phyloP scores from a whole-genome alignment of 2,888 invertebrate species.

The Idaea straminata region DNA sequence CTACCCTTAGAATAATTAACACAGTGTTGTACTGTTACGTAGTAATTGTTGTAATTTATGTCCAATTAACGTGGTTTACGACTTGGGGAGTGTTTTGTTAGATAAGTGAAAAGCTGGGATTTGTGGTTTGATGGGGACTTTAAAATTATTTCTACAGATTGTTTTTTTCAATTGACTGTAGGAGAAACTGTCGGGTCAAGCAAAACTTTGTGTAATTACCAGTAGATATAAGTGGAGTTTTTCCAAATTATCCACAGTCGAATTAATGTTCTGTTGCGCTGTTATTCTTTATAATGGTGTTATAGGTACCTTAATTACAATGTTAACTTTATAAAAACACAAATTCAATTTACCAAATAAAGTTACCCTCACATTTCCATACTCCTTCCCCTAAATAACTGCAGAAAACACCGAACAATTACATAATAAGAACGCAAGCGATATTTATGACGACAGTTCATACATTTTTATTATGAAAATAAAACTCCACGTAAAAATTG shows the following conservation, averaged over 20 bases:
- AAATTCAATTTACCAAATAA: neutral
- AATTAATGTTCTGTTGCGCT: neutral
- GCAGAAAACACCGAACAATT: neutral
- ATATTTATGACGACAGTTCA: neutral
- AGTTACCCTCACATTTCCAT: neutral
- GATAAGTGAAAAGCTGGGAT: neutral
- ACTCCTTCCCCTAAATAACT: neutral
- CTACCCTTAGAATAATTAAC: constrained; percentile 25
- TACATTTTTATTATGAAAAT: constrained; percentile 4
- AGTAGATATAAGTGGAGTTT: too few relatives aligned
- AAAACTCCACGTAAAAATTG: constrained; percentile 23
- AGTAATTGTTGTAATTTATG: constrained; percentile 28
- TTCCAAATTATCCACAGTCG: too few relatives aligned
- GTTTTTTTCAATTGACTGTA: neutral
- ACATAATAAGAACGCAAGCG: neutral
- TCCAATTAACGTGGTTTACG: constrained; percentile 20
- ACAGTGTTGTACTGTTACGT: constrained; percentile 22
- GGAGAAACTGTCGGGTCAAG: too few relatives aligned
- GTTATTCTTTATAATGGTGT: too few relatives aligned
- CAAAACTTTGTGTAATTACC: too few relatives aligned
- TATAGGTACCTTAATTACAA: too few relatives aligned
- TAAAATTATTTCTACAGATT: neutral
- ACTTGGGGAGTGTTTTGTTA: neutral
- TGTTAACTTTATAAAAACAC: neutral
- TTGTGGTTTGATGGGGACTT: neutral